Base-by-base conservation (phyloP, 1,140 invertebrate species). In the Euwallacea fornicatus region DNA sequence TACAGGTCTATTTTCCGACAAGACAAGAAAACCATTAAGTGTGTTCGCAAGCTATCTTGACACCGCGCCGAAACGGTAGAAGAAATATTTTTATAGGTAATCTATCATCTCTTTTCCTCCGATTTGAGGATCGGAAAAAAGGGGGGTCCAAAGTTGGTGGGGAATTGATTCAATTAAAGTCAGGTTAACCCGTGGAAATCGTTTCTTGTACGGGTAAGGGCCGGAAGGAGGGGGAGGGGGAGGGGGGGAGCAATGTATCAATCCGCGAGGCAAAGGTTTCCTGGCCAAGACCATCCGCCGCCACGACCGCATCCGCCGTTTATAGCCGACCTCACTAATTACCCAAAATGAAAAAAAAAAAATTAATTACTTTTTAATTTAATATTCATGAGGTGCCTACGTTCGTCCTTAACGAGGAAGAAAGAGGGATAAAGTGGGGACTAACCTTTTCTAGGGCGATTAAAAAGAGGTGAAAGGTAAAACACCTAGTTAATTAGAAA, bases 361-460 rank as follows among this genome's bases (percentile, higher is more conserved):
- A 50, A 50, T 50, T 50, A 50, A 50, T 50, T 50, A 50, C 47
- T 50, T 50, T 50, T 50, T 50, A 50, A 50, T 50, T 50, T 50
- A 50, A 50, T 50, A 11, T 50, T 13, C 47, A 50, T 50, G 47
- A 6, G 47, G 47, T 50, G 47, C 47, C 10, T 50, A 33, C 21
- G 21, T 33, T 33, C 21, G 4, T 33, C 21, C 21, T 33, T 33
- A 33, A 33, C 21, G 21, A 33, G 21, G 21, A 33, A 33, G 21
- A 4, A 33, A 33, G 21, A 33, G 21, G 21, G 21, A 33, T 33
- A 33, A 4, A 33, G 21, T 33, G 21, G 21, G 21, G 4, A 33
- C 21, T 33, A 33, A 33, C 4, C 21, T 33, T 33, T 33, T 4
- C 21, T 33, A 33, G 21, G 4, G 21, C 21, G 21, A 33, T 33